Percentiles rank a stretch among this genome's conserved stretches.
phyloP scores from a whole-genome alignment of 2,888 invertebrate genomes.

The Achlya flavicornis region DNA sequence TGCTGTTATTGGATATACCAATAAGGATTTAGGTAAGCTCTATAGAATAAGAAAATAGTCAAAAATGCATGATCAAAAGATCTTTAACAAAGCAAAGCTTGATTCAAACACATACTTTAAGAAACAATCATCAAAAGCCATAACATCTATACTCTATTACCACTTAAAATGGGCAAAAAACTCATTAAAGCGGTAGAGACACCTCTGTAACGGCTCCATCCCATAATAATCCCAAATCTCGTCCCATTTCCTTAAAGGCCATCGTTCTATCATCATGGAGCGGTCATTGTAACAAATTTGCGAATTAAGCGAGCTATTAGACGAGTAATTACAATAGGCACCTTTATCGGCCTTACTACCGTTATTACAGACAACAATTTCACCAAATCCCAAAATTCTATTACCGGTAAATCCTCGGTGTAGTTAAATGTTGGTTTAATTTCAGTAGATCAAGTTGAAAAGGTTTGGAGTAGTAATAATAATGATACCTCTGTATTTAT shows the following conservation, averaged over 20 bases:
- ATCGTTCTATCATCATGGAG: neutral
- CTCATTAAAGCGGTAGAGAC: neutral
- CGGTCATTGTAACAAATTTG: slow-evolving; percentile 10
- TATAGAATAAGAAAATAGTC: too few species aligned
- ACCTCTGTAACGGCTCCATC: neutral
- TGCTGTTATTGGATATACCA: too few species aligned
- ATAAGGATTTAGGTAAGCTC: too few species aligned
- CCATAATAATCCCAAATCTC: slow-evolving; percentile 8
- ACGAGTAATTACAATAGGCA: slow-evolving; percentile 21
- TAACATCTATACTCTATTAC: neutral
- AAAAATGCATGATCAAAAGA: too few species aligned
- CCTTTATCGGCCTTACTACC: slow-evolving; percentile 28
- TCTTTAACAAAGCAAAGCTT: too few species aligned
- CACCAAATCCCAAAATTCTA: slow-evolving; percentile 41
- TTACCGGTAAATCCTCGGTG: slow-evolving; percentile 35
- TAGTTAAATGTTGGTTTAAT: neutral
- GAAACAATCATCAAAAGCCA: too few species aligned
- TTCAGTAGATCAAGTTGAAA: neutral
- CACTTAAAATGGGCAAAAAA: neutral
- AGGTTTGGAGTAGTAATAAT: neutral
- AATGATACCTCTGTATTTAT: slow-evolving; percentile 12
- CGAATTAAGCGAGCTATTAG: slow-evolving; percentile 27
- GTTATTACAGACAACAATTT: slow-evolving; percentile 40
- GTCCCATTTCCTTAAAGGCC: neutral
- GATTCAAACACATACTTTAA: too few species aligned